Base-by-base conservation (phyloP, 2,797 vertebrate genomes). In the Acanthornis magna region DNA sequence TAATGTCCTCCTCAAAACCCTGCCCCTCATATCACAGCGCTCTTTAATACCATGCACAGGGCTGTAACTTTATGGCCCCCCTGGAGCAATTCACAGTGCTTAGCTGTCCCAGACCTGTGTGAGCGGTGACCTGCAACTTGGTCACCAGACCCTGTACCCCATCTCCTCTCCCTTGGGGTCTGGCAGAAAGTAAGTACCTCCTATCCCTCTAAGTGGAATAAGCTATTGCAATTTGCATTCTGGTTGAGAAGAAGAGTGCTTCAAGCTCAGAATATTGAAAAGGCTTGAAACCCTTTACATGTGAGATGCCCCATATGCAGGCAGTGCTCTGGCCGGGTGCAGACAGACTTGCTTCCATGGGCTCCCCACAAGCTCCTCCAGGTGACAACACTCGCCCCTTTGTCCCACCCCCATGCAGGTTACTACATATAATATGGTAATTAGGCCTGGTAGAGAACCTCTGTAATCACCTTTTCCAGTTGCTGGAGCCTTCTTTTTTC, bases 1-100 rank as follows among this genome's bases (percentile, higher is more conserved):
- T 82, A 88, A 88, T 71, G 85, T 61, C 51, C 53, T 90, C 20
- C 81, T 96, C 50, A 80, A 70, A 89, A 92, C 83, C 3, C 79
- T 66, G 30, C 51, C 54, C 45, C 21, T 91, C 53, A 2, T 72
- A 84, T 81, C 70, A 22, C 76, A 91, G 63, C 40, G 29, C 76
- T 60, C 50, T 79, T 74, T 68, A 81, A 63, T 5, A 7, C 82
- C 6, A 0, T 47, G 22, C 29, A 19, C 12, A 62, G 34, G 66
- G 20, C 40, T 68, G 10, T 30, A 62, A 88, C 55, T 92, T 87
- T 54, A 43, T 74, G 85, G 63, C 29, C 63, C 67, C 32, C 60
- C 79, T 86, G 58, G 43, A 67, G 89, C 71, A 19, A 50, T 5
- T 17, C 8, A 0, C 1, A 1, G 16, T 50, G 58, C 32, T 80